Evolutionary conservation across 37 sponge, comb jelly and placozoan species (phyloP).

Genomic region (Spongilla lacustris): DNA sequence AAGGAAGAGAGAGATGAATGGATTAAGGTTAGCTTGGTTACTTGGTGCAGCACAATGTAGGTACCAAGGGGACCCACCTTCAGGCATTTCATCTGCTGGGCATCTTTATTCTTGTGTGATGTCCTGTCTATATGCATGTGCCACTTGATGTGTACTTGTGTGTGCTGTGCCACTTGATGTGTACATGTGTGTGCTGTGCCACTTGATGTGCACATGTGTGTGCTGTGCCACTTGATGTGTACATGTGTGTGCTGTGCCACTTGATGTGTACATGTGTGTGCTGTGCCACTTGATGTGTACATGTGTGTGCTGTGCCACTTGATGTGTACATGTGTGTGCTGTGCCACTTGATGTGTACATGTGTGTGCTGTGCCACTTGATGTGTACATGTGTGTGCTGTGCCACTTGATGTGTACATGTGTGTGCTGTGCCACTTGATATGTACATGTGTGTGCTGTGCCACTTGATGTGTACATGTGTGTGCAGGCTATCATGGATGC

Average conservation of each 20-base stretch:
- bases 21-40: conserved; percentile 54
- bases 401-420: conserved; percentile 7
- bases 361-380: not conserved
- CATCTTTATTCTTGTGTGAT: too few relatives aligned
- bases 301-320: not conserved
- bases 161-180: conserved; percentile 17
- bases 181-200: conserved; percentile 6
- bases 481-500: not conserved
- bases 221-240: not conserved
- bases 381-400: not conserved
- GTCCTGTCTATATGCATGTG: too few relatives aligned
- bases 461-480: not conserved
- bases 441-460: not conserved
- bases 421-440: not conserved
- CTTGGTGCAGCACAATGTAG: too few relatives aligned
- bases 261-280: not conserved
- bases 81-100: not conserved
- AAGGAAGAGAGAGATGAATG: conserved; percentile 63
- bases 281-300: not conserved
- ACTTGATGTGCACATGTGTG: not conserved
- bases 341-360: conserved; percentile 16
- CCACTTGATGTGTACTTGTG: conserved; percentile 23
- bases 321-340: conserved; percentile 25
- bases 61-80: too few relatives aligned
- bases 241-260: not conserved